Base-by-base conservation (phyloP, 37 sponge, comb jelly and placozoan genomes). In the Bolinopsis microptera region DNA sequence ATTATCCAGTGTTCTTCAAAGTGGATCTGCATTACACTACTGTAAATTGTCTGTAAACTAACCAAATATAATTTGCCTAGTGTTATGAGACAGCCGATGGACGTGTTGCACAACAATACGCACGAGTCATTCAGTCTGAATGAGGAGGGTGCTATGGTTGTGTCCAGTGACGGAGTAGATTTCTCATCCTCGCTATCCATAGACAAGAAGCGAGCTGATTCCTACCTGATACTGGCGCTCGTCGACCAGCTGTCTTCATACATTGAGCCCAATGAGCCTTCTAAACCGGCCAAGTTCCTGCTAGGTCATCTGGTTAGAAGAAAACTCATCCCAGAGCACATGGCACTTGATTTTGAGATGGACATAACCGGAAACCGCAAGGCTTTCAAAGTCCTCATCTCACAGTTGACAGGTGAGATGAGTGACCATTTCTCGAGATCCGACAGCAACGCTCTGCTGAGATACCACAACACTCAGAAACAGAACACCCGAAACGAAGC, bases 71-170 rank as follows among this genome's bases (percentile, higher is more conserved):
- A n/a, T 48, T 13, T 48, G 5, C 61, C 13, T 48, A 48, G 61
- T 48, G 61, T 48, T 48, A 48, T 48, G 61, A 48, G 61, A 48
- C 61, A 48, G 61, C 61, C 61, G 80, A 77, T 77, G 80, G 80
- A 77, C 21, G 80, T 77, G 80, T 32, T 77, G 27, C 80, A 77
- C 61, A 48, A 48, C 61, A 48, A 48, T 48, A 48, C 61, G 13
- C 61, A 48, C 32, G 33, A 77, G 80, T 77, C 80, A 77, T 32
- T 86, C 32, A 34, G 36, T 27, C 90, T 86, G 23, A 86, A 86
- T 41, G 90, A 86, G 48, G 90, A 86, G 22, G 90, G 90, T 33
- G 90, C 90, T 2, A 86, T 86, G 90, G 90, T 86, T 39, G 36
- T 39, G 61, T 86, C 90, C 90, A 86, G 61, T 86, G 90, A 86